A percentile compares a stretch with the other conserved stretches of the same genome.
phyloP scores from a whole-genome alignment of 2,888 invertebrate genomes.

The Emmelina monodactyla region DNA sequence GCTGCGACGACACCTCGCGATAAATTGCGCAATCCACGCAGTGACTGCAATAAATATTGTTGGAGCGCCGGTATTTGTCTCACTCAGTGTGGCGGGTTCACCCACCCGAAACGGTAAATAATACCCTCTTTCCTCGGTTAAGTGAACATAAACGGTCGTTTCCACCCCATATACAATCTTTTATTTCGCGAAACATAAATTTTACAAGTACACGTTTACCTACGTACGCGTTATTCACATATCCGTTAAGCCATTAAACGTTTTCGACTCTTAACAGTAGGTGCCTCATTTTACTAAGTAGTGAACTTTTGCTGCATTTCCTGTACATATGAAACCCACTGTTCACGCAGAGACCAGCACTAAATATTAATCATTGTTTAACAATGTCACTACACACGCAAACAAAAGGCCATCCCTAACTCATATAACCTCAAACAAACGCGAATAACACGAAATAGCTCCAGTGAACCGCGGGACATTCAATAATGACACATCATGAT shows the following conservation, averaged over 20 bases:
- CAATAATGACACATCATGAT: constrained; percentile 57
- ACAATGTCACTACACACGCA: too few relatives aligned
- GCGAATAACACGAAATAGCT: constrained; percentile 46
- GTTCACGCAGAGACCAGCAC: too few relatives aligned
- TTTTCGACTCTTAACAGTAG: too few relatives aligned
- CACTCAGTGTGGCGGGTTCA: constrained; percentile 62
- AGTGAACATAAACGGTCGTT: constrained; percentile 67
- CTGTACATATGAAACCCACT: background rate
- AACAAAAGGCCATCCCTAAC: too few relatives aligned
- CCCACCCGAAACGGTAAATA: constrained; percentile 65
- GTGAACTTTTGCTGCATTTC: too few relatives aligned
- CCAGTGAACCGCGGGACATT: constrained; percentile 28
- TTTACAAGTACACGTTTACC: too few relatives aligned
- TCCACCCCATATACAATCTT: constrained; percentile 66
- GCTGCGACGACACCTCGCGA: constrained; percentile 57
- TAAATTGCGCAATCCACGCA: constrained; percentile 64
- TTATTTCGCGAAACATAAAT: constrained; percentile 65
- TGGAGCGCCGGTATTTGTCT: constrained; percentile 59
- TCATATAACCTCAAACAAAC: constrained; percentile 40
- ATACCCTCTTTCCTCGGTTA: constrained; percentile 66
- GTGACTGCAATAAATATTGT: constrained; percentile 63
- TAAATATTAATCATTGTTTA: too few relatives aligned
- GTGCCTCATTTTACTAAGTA: too few relatives aligned
- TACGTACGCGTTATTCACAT: too few relatives aligned
- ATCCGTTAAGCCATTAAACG: too few relatives aligned